Evolutionary conservation across 2,888 invertebrate species (phyloP), one percentile per base, ranked within the genome.

Genomic region (Diaprepes abbreviatus): DNA sequence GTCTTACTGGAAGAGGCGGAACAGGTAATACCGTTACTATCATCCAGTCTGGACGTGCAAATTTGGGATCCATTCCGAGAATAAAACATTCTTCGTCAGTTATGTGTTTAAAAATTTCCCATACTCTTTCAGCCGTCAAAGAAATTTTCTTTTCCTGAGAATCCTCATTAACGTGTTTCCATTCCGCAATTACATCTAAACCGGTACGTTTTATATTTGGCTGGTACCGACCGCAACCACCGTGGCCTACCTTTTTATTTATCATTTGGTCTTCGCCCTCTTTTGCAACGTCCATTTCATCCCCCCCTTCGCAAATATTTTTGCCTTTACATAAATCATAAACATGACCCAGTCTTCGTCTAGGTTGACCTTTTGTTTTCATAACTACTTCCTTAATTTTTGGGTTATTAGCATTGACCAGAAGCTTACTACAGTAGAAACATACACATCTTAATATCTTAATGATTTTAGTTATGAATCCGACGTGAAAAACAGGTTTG

Each of bases 11-110:
- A 19, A 99, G 85, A 2, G 99, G 99, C 0, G 99, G 98, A 0
- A 99, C 99, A 0, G 99, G 99, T 69, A 99, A 84, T 7, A 97
- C 97, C 1, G 98, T 98, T 3, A 97, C 90, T 74, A 99, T 93
- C 98, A 99, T 98, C 98, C 99, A 99, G 86, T 99, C 99, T 3
- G 99, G 99, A 54, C 99, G 89, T 0, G 98, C 96, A 84, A 92
- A 96, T 83, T 96, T 96, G 0, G 98, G 97, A 84, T 99, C 98
- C 97, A 99, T 97, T 43, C 76, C 93, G 75, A 98, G 86, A 74
- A 97, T 93, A 73, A 93, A 92, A 74, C 97, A 96, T 83, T 99
- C 99, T 83, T 99, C 99, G 84, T 99, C 98, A 75, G 93, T 92
- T 58, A 97, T 96, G 79, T 95, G 94, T 84, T 97, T 96, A 35